phyloP scores from a whole-genome alignment of 1,140 invertebrate species.

The Rhagoletis zephyria region DNA sequence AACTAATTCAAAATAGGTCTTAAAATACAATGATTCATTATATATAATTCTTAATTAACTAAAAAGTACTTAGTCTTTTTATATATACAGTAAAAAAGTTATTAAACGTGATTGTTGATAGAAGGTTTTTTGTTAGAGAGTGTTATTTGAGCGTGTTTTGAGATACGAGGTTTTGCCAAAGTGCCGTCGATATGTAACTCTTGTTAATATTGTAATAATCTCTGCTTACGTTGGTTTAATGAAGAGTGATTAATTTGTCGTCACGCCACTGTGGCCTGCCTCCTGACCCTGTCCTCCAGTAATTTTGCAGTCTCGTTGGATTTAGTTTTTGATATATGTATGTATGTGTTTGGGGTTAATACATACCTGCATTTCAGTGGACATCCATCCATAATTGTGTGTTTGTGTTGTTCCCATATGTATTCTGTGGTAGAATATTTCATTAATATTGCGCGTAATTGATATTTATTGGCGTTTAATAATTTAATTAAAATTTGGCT shows the following conservation, averaged over 20 bases:
- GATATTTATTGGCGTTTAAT: constrained; percentile 48
- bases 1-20: too few species aligned
- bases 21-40: too few species aligned
- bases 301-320: neutral
- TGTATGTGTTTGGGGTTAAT: neutral
- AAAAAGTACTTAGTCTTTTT: too few species aligned
- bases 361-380: neutral
- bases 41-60: too few species aligned
- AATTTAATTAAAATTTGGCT: constrained; percentile 37
- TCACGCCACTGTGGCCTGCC: neutral
- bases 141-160: too few species aligned
- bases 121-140: too few species aligned
- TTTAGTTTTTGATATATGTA: constrained; percentile 21
- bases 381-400: neutral
- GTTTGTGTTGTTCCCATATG: neutral
- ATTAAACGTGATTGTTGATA: too few species aligned
- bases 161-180: too few species aligned
- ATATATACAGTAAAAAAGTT: too few species aligned
- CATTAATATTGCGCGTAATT: constrained; percentile 25
- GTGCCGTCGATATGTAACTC: neutral
- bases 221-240: constrained; percentile 10
- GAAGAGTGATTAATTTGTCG: constrained; percentile 43
- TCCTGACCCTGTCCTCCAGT: neutral
- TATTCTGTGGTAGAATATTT: neutral
- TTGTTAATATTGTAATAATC: neutral